phyloP scores from a whole-genome alignment of 2,888 invertebrate species.

The Drosophila greeni region DNA sequence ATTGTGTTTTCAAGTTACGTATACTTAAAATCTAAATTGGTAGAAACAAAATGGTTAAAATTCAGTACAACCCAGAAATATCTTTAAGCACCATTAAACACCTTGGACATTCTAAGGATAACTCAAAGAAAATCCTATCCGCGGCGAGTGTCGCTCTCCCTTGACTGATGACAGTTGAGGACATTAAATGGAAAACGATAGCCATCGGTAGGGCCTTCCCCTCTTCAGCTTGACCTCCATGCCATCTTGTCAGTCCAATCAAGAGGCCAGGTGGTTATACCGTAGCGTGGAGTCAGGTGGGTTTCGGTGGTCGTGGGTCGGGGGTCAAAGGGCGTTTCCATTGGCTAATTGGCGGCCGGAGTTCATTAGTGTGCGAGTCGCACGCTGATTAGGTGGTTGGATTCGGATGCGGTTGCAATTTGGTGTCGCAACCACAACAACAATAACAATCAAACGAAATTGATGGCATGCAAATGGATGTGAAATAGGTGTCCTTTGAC shows the following conservation, averaged over 20 bases:
- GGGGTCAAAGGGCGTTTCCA: constrained; percentile 17
- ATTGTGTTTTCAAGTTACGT: too few species aligned
- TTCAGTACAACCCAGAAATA: too few species aligned
- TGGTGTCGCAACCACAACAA: constrained; percentile 47
- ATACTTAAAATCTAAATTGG: too few species aligned
- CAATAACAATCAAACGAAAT: constrained; percentile 39
- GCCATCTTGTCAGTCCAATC: constrained; percentile 15
- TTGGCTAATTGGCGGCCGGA: constrained; percentile 50
- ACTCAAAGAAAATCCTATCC: constrained; percentile 1
- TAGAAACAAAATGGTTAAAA: too few species aligned
- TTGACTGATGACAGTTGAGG: constrained; percentile 32
- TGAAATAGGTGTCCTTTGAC: constrained; percentile 9
- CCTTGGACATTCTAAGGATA: constrained; percentile 5
- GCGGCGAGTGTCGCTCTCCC: not conserved
- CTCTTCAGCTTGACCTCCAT: not conserved
- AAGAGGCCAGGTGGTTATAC: constrained; percentile 4
- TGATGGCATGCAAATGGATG: constrained; percentile 20
- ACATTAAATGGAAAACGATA: constrained; percentile 6
- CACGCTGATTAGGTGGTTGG: constrained; percentile 46
- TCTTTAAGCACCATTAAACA: not conserved
- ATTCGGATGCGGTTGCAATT: constrained; percentile 42
- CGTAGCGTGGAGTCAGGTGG: not conserved
- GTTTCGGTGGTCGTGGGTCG: not conserved
- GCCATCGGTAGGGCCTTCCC: not conserved
- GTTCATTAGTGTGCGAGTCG: constrained; percentile 46